Evolutionary conservation across 2,113 vertebrate species (phyloP).

Genomic region (Pyrgilauda ruficollis): DNA sequence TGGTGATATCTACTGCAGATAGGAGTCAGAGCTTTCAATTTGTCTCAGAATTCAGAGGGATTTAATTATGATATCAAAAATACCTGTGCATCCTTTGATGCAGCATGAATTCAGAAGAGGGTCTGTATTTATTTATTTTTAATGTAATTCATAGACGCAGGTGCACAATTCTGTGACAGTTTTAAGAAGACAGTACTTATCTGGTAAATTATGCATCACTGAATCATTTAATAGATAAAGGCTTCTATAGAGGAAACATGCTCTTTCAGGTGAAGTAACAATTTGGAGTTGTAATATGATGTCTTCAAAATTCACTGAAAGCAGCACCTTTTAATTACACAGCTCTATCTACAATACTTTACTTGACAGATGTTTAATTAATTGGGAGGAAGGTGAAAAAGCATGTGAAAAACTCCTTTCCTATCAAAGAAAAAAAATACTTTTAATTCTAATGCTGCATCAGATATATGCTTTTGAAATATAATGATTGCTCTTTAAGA

Average conservation of each 20-base stretch:
- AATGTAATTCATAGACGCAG: constrained; percentile 15
- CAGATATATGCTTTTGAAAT: neutral
- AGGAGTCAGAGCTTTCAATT: neutral
- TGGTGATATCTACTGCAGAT: neutral
- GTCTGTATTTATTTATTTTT: constrained; percentile 13
- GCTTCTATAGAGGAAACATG: neutral
- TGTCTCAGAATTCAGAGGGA: neutral
- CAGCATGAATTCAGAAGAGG: neutral
- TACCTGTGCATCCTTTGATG: neutral
- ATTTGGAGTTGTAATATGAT: neutral
- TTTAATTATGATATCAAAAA: neutral
- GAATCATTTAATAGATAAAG: constrained; percentile 1
- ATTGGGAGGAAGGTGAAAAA: neutral
- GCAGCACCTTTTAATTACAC: constrained; percentile 14
- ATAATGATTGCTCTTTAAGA: neutral
- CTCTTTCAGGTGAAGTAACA: neutral
- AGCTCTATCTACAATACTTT: neutral
- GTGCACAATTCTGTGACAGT: neutral
- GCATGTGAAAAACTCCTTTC: neutral
- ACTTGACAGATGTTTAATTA: neutral
- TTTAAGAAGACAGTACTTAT: constrained; percentile 34
- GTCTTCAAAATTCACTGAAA: constrained; percentile 31
- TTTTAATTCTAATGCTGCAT: neutral
- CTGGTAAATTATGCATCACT: neutral
- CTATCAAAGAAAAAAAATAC: neutral